phyloP scores from a whole-genome alignment of 2,888 invertebrate species.

The Nomada flava region DNA sequence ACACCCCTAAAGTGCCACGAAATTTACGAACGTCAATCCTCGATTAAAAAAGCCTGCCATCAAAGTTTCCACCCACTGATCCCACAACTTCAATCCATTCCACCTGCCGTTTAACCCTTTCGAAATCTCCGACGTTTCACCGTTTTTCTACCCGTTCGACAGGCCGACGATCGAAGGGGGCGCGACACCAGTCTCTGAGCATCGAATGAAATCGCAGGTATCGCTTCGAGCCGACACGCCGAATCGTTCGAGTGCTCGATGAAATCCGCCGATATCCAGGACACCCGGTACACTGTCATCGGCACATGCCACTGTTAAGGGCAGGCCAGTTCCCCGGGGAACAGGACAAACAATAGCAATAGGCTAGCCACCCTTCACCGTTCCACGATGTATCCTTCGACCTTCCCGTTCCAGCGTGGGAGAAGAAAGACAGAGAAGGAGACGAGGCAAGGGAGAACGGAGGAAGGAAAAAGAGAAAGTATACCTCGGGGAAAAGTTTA shows the following conservation, averaged over 20 bases:
- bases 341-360: conserved; percentile 79
- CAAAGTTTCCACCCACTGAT: too few relatives aligned
- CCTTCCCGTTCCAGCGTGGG: conserved; percentile 64
- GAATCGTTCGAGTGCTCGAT: not conserved
- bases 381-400: conserved; percentile 65
- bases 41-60: too few relatives aligned
- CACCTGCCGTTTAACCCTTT: too few relatives aligned
- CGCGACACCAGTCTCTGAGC: not conserved
- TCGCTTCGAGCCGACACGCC: not conserved
- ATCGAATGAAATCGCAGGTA: not conserved
- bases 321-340: conserved; percentile 73
- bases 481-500: conserved; percentile 80
- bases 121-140: too few relatives aligned
- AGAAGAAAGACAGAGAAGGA: conserved; percentile 24
- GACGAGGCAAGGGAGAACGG: conserved; percentile 30
- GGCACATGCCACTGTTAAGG: conserved; percentile 77
- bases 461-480: conserved; percentile 59
- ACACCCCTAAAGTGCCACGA: too few relatives aligned
- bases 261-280: conserved; percentile 30
- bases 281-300: conserved; percentile 77
- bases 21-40: too few relatives aligned
- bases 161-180: not conserved
- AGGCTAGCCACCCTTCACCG: conserved; percentile 72
- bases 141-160: too few relatives aligned
- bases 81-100: too few relatives aligned